These are phyloP conservation scores for Ceratosolen solmsi DNA, from an alignment of 1,140 invertebrate species.

Conservation along the genomic window DNA sequence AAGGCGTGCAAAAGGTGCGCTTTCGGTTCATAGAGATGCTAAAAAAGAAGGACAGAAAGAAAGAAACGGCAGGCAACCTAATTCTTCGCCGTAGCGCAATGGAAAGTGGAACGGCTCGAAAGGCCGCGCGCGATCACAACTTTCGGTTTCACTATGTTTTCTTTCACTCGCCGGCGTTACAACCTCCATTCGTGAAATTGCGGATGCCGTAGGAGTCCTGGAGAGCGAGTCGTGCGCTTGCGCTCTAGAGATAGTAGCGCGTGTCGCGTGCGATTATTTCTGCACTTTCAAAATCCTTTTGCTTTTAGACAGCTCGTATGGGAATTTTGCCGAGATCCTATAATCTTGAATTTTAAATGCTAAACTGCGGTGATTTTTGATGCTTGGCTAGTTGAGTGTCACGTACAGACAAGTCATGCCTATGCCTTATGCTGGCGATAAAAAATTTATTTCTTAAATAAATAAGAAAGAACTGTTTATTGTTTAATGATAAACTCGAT, in stretches of 20 bases:
- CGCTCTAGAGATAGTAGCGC: not conserved
- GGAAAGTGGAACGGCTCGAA: constrained; percentile 44
- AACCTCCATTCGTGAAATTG: constrained; percentile 23
- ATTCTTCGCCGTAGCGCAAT: not conserved
- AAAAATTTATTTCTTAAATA: too few relatives aligned
- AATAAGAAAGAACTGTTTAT: too few relatives aligned
- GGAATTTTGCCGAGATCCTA: not conserved
- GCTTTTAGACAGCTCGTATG: too few relatives aligned
- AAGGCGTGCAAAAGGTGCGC: too few relatives aligned
- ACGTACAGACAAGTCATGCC: too few relatives aligned
- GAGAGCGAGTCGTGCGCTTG: not conserved
- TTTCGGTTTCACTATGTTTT: constrained; percentile 47
- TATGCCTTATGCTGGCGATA: too few relatives aligned
- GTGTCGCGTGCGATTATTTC: not conserved
- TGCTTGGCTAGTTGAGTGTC: too few relatives aligned
- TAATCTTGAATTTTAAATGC: too few relatives aligned
- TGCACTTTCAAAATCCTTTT: not conserved
- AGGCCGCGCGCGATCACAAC: not conserved
- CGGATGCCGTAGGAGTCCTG: not conserved
- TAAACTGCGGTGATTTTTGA: too few relatives aligned
- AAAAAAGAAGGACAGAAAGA: not conserved
- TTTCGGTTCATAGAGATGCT: not conserved
- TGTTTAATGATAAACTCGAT: too few relatives aligned
- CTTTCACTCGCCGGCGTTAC: constrained; percentile 28
- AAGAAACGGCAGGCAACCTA: not conserved